Evolutionary conservation across 2,888 invertebrate species (phyloP), one percentile per base, ranked within the genome.

Genomic region (Dicyrtoma fusca): DNA sequence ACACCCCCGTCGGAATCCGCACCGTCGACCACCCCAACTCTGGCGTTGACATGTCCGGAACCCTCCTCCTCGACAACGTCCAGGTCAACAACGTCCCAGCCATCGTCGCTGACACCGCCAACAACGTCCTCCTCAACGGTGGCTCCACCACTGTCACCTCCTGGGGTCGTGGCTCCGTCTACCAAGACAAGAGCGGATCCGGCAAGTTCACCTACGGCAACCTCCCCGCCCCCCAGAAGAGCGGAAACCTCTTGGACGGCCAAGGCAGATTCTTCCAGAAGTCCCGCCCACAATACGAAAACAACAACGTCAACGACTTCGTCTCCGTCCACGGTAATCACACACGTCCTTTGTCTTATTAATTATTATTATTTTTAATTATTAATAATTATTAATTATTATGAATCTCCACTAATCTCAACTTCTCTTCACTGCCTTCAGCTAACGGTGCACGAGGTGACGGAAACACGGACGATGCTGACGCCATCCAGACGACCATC

Each of bases 151-250:
- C 73, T 1, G 71, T 79, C 17, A 25, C 61, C 5, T 72, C 69
- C 6, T 79, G 77, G 74, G 79, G 77, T 17, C 75, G 79, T 55
- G 79, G 79, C 1, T 76, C 76, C n/a, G 23, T 57, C 19, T 79
- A 79, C 75, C 42, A 14, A 47, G 77, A 77, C 23, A 62, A 63
- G 11, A 74, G 72, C 23, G 79, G 79, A 51, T 64, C 17, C 13
- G 71, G 71, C 13, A 14, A 23, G 13, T 79, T 72, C 65, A 44
- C 11, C 0, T 3, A 17, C 10, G 69, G 57, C 8, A 51, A 72
- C 49, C 64, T 79, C 14, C 77, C 79, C n/a, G 19, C 23, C 13
- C 25, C 51, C 1, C 8, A 59, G 11, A 79, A 79, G 25, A 61
- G 71, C 51, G 42, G 69, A 6, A 70, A 47, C 44, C 75, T 79